These are phyloP conservation scores for Urocolius indicus DNA, from an alignment of 2,113 vertebrate species.

Conservation along the genomic window DNA sequence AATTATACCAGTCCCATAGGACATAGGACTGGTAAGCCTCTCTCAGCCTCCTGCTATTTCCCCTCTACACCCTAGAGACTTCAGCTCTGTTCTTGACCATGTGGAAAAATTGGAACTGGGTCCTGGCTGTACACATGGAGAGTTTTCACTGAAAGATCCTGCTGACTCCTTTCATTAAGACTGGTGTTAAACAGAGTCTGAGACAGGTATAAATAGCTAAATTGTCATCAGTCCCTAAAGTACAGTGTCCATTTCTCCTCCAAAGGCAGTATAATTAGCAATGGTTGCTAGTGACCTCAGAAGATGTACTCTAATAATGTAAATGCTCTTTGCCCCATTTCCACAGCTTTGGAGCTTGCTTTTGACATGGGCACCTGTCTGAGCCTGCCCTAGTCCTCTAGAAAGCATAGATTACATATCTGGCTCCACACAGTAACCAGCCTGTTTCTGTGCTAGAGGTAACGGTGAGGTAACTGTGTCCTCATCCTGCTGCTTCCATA, in stretches of 20 bases:
- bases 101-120: neutral
- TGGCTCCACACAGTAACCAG: neutral
- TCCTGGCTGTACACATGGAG: neutral
- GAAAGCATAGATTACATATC: fast-evolving
- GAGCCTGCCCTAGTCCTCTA: fast-evolving
- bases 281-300: neutral
- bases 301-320: neutral
- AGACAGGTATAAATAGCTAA: neutral
- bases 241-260: neutral
- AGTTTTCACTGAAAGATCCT: neutral
- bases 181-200: neutral
- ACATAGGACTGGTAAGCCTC: neutral
- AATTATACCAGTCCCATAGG: neutral
- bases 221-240: neutral
- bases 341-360: neutral
- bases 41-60: neutral
- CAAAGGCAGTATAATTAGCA: neutral
- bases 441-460: neutral
- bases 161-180: neutral
- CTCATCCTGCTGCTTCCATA: neutral
- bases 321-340: neutral
- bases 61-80: neutral
- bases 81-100: neutral
- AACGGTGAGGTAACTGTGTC: neutral
- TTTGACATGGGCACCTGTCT: neutral